Conservation (phyloP, 2,113 vertebrate genomes). For the Eurypyga helias region DNA sequence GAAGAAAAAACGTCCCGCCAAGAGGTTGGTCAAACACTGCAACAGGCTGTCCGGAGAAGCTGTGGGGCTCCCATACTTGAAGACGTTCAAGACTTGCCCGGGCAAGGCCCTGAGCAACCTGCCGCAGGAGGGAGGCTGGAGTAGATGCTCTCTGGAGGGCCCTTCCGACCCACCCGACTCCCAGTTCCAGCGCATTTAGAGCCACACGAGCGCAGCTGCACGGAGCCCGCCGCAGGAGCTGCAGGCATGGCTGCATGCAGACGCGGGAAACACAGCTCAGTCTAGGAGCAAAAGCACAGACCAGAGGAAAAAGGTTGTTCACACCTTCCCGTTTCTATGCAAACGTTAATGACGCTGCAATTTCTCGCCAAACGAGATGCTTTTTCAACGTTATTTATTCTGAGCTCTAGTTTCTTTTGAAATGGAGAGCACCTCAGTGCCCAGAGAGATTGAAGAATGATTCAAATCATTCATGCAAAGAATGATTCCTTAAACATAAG, state of each 20-base stretch:
- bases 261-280: neutral
- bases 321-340: neutral
- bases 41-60: too few relatives aligned
- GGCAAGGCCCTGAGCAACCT: neutral
- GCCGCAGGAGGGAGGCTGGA: neutral
- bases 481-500: neutral
- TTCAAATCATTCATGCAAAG: too few relatives aligned
- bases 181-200: neutral
- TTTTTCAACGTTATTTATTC: neutral
- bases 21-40: neutral
- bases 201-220: neutral
- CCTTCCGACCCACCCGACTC: neutral
- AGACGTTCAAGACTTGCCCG: neutral
- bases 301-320: neutral
- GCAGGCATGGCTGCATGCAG: neutral
- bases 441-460: neutral
- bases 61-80: neutral
- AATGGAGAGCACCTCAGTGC: accelerated
- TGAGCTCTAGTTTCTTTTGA: neutral
- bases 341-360: neutral
- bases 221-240: neutral
- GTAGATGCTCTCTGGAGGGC: neutral
- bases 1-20: neutral
- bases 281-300: neutral
- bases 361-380: neutral